These are phyloP conservation scores for Sycophila texana DNA, from an alignment of 2,888 invertebrate species.

Conservation along the genomic window DNA sequence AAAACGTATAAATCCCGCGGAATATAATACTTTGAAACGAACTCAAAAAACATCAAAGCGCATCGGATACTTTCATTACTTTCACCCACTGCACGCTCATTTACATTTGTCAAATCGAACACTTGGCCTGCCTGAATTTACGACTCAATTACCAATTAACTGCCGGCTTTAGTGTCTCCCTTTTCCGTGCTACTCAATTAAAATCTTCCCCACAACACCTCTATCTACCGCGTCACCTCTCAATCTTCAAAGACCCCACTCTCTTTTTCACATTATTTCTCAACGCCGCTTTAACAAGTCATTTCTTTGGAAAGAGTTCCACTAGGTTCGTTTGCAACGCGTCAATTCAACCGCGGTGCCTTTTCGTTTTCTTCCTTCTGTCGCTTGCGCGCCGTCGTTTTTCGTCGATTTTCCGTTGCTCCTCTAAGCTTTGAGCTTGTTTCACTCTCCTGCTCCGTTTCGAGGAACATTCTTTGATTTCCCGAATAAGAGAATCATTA, in stretches of 20 bases:
- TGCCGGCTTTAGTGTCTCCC: not conserved
- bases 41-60: too few relatives aligned
- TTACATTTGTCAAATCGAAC: too few relatives aligned
- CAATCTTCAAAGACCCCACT: not conserved
- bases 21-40: too few relatives aligned
- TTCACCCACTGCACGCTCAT: too few relatives aligned
- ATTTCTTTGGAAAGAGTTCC: not conserved
- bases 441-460: not conserved
- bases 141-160: too few relatives aligned
- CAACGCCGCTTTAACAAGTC: not conserved
- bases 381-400: not conserved
- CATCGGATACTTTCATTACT: too few relatives aligned
- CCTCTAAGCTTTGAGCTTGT: not conserved
- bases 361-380: not conserved
- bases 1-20: too few relatives aligned
- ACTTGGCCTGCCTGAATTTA: too few relatives aligned
- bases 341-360: not conserved
- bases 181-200: conserved; percentile 16
- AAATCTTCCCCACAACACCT: conserved; percentile 11
- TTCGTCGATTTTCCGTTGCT: not conserved
- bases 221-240: not conserved
- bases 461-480: conserved; percentile 16
- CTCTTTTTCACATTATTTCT: not conserved
- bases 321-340: not conserved
- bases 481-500: not conserved